These are phyloP conservation scores for Chanos chanos DNA, from an alignment of 2,797 vertebrate species.

Conservation along the genomic window DNA sequence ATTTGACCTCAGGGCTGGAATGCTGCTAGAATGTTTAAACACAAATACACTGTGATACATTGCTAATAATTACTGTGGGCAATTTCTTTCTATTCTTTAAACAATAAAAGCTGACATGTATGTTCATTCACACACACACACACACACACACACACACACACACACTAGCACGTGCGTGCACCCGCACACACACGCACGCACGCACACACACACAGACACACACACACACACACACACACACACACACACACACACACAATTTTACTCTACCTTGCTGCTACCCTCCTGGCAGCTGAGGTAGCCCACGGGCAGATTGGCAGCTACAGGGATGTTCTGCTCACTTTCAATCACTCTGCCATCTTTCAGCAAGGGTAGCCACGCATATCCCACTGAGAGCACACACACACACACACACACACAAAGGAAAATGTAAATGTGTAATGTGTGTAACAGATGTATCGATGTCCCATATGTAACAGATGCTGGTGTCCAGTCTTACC, in stretches of 20 bases:
- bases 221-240: conserved; percentile 20
- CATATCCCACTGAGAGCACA: conserved; percentile 80
- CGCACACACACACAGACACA: no score
- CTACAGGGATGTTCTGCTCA: conserved; percentile 85
- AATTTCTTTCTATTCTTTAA: no score
- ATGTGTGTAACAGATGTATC: no score
- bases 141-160: no score
- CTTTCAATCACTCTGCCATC: conserved; percentile 88
- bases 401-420: conserved; percentile 11
- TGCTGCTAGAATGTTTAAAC: conserved; percentile 69
- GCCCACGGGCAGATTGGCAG: conserved; percentile 83
- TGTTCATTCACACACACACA: no score
- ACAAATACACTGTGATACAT: no score
- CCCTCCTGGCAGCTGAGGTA: conserved; percentile 85
- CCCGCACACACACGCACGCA: no score
- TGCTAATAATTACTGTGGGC: no score
- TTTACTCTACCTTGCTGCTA: conserved; percentile 77
- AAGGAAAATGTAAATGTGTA: conserved; percentile 46
- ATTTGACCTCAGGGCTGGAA: conserved; percentile 88
- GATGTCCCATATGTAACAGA: no score
- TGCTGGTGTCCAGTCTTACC: conserved; percentile 67
- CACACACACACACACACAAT: background rate
- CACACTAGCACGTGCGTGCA: no score
- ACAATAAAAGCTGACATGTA: no score
- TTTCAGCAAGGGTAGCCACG: conserved; percentile 90